A percentile compares a stretch with the other conserved stretches of the same genome.
Evolutionary conservation across 2,797 vertebrate species (phyloP).

Genomic region (Pangasius larnaudii): DNA sequence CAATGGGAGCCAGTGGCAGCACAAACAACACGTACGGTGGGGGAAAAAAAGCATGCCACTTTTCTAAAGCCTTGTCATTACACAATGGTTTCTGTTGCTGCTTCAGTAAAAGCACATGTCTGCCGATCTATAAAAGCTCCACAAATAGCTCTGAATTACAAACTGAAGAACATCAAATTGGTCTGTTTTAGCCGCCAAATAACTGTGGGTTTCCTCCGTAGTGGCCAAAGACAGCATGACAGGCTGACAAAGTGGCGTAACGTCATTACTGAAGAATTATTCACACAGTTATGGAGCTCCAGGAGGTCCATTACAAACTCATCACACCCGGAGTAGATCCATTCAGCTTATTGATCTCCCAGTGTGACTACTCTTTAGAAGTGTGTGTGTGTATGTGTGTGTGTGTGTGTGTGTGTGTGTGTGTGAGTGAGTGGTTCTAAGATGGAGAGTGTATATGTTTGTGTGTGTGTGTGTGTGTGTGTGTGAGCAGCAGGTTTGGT

Average conservation of each 20-base stretch:
- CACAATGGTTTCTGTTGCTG: conserved; percentile 52
- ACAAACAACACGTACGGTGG: conserved; percentile 48
- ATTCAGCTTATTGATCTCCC: conserved; percentile 60
- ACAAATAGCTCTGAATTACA: conserved; percentile 56
- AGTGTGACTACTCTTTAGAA: conserved; percentile 56
- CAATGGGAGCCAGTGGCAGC: conserved; percentile 39
- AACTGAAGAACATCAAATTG: conserved; percentile 43
- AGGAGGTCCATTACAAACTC: conserved; percentile 51
- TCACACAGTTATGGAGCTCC: conserved; percentile 22
- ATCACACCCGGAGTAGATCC: conserved; percentile 51
- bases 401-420: not conserved
- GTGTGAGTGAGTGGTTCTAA: not conserved
- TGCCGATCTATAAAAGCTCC: conserved; percentile 56
- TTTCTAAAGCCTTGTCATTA: conserved; percentile 59
- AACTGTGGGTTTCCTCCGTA: conserved; percentile 30
- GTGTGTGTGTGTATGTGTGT: not conserved
- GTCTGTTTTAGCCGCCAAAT: conserved; percentile 36
- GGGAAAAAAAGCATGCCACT: conserved; percentile 46
- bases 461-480: conserved; percentile 2
- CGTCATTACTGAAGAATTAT: conserved; percentile 44
- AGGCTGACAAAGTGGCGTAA: conserved; percentile 8
- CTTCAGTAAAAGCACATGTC: conserved; percentile 56
- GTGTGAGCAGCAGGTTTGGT: conserved; percentile 16
- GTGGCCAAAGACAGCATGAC: conserved; percentile 21
- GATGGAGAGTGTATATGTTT: not conserved